Percentiles rank a stretch among this genome's conserved stretches.
Conservation (phyloP, 2,113 vertebrate species). For the Pica pica region DNA sequence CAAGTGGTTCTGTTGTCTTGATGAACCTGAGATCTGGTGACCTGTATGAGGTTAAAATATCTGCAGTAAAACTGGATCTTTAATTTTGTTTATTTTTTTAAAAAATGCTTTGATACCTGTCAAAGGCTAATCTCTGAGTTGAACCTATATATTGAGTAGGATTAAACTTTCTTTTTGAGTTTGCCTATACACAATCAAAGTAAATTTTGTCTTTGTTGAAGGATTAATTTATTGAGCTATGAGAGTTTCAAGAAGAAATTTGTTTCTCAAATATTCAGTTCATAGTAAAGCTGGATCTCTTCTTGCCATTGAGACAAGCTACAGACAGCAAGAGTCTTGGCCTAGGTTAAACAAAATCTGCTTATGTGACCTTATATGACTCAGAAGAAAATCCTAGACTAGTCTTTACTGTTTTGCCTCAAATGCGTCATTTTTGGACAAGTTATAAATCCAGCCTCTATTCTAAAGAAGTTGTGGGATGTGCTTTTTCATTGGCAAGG, state of each 20-base stretch:
- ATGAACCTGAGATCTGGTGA: not conserved
- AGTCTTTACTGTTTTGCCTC: not conserved
- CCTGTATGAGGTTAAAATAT: not conserved
- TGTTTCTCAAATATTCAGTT: not conserved
- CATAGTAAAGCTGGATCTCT: not conserved
- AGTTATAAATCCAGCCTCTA: not conserved
- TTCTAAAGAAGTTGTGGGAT: not conserved
- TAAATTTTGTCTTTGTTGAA: not conserved
- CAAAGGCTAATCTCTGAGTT: not conserved
- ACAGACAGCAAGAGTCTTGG: not conserved
- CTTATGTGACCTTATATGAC: not conserved
- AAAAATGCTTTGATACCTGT: not conserved
- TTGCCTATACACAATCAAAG: not conserved
- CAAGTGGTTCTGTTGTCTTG: not conserved
- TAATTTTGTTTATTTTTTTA: fast-evolving
- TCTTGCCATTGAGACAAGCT: not conserved
- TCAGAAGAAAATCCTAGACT: not conserved
- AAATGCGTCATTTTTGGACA: not conserved
- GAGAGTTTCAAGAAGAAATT: not conserved
- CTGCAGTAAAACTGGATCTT: not conserved
- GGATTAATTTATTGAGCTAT: not conserved
- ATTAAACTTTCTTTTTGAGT: not conserved
- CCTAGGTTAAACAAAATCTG: not conserved
- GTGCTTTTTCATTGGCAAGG: not conserved
- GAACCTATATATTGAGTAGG: not conserved